Evolutionary conservation across 2,888 invertebrate genomes (phyloP).

Genomic region (Nemoura dubitans): DNA sequence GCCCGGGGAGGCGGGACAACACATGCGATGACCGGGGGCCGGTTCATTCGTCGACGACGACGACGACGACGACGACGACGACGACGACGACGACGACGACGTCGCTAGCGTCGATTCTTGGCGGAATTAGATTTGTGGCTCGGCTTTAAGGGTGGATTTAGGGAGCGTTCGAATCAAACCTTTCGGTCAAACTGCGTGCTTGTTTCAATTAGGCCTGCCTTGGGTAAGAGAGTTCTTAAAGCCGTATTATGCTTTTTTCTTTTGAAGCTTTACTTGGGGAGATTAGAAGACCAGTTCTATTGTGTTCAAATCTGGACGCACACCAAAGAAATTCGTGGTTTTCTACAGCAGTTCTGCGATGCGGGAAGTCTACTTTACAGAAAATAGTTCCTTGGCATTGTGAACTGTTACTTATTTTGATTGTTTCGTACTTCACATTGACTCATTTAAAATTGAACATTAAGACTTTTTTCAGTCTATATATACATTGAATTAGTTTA

Average conservation of each 20-base stretch:
- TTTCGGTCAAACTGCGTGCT: background rate
- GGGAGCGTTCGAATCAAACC: background rate
- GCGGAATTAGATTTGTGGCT: conserved; percentile 5
- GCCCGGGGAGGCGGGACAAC: background rate
- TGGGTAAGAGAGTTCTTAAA: background rate
- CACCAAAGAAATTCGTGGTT: background rate
- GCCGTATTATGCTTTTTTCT: background rate
- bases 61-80: conserved; percentile 12
- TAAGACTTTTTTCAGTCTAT: no score
- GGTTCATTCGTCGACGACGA: background rate
- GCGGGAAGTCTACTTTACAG: background rate
- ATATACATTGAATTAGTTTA: no score
- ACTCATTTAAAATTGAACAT: no score
- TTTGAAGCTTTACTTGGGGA: background rate
- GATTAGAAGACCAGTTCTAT: background rate
- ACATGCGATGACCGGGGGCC: background rate
- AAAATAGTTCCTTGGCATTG: no score
- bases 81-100: background rate
- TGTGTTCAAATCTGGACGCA: background rate
- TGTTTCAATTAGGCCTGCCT: background rate
- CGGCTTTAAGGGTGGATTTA: background rate
- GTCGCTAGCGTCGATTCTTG: background rate
- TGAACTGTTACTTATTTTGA: no score
- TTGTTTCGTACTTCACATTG: no score
- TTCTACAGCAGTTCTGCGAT: background rate